Base-by-base conservation (phyloP, 2,888 invertebrate species). In the Catocala nupta region DNA sequence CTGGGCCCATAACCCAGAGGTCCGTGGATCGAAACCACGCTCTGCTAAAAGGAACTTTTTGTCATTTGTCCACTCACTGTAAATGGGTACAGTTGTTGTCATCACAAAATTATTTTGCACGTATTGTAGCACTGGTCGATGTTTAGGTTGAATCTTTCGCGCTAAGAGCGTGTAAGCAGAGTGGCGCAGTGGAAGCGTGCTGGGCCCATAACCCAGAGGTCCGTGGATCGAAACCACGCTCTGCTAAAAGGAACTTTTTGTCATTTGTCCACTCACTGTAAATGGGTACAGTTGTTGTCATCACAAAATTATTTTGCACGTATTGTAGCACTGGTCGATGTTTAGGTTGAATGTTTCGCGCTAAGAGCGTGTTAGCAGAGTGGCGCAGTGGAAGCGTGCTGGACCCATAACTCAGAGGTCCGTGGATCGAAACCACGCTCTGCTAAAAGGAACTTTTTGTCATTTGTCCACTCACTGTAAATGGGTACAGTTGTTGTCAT, bases 11-110 rank as follows among this genome's bases (percentile, higher is more conserved):
- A 96, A 96, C 96, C 97, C 97, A 97, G 97, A 97, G 97, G 96
- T 97, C 97, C 97, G 97, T 97, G 96, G 96, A 96, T 96, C 96
- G 96, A 96, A 96, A 96, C 96, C 96, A 97, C 96, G 97, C 96
- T 96, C 96, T 96, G 96, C 96, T 96, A 96, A 10, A 11, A 10
- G 42, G 3, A 10, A 8, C 9, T 43, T 43, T 43, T 8, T 43
- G 5, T 43, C 42, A 3, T 10, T 43, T 43, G 42, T 5, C 4
- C 42, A 43, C 9, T 43, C 3, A 43, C 3, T 43, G 5, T 10
- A 10, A 8, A 5, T 8, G 8, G 36, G n/a, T n/a, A n/a, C n/a
- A n/a, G n/a, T n/a, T n/a, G n/a, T n/a, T n/a, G n/a, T n/a, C n/a
- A n/a, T n/a, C n/a, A n/a, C n/a, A n/a, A n/a, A n/a, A n/a, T n/a